These are phyloP conservation scores for Poecilia picta DNA, from an alignment of 2,797 vertebrate genomes.

Conservation along the genomic window DNA sequence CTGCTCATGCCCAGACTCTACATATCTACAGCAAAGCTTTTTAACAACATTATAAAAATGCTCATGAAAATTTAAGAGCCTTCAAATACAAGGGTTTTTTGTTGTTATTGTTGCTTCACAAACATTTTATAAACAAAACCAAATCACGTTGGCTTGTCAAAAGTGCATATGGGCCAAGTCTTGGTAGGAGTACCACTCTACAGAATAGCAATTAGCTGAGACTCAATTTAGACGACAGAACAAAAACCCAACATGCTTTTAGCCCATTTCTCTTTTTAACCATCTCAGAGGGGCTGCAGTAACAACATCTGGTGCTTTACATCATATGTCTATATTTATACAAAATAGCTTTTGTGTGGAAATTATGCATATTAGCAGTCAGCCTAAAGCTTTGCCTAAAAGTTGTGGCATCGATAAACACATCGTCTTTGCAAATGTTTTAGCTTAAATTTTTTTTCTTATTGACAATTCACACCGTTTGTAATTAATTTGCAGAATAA, in stretches of 20 bases:
- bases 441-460: neutral
- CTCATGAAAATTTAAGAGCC: conserved; percentile 64
- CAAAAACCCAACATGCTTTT: neutral
- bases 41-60: conserved; percentile 16
- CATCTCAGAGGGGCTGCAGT: neutral
- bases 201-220: neutral
- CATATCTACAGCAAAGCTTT: conserved; percentile 3
- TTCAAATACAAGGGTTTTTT: conserved; percentile 47
- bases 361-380: neutral
- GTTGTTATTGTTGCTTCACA: conserved; percentile 27
- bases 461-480: neutral
- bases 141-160: conserved; percentile 20
- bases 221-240: neutral
- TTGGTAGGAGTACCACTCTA: neutral
- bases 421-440: neutral
- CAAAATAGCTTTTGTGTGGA: neutral
- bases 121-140: conserved; percentile 57
- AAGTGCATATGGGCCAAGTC: neutral
- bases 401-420: neutral
- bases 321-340: neutral
- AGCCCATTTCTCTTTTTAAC: neutral
- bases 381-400: neutral
- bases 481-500: neutral
- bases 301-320: neutral
- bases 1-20: neutral